Conservation (phyloP, 2,797 vertebrate genomes). For the Acrossocheilus fasciatus region DNA sequence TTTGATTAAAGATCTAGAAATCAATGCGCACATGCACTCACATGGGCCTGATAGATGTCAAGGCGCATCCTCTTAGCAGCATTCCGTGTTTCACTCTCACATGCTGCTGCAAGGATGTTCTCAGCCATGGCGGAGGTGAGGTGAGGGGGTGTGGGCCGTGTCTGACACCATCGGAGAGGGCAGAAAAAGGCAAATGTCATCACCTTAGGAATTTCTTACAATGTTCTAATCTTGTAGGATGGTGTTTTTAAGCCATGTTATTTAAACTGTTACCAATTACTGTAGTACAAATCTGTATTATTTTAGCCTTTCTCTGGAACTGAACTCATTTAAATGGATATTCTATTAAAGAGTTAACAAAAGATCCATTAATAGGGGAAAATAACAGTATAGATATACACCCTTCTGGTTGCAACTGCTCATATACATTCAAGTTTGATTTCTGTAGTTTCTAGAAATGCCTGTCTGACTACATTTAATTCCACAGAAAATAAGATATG, state of each 20-base stretch:
- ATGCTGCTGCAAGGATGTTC: constrained; percentile 96
- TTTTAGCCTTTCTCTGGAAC: neutral
- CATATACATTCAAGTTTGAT: neutral
- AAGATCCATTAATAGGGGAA: neutral
- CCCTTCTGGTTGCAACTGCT: neutral
- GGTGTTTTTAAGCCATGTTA: neutral
- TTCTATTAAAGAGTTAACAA: neutral
- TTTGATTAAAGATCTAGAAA: constrained; percentile 2
- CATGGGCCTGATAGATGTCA: constrained; percentile 88
- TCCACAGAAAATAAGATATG: neutral
- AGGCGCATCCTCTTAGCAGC: constrained; percentile 99
- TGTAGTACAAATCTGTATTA: neutral
- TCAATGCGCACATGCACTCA: constrained; percentile 62
- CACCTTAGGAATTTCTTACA: neutral
- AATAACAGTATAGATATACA: neutral
- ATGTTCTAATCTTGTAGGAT: neutral
- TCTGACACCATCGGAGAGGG: constrained; percentile 73
- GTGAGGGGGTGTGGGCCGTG: constrained; percentile 95
- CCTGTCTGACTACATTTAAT: neutral
- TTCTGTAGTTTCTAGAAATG: neutral
- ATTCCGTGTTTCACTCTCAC: constrained; percentile 95
- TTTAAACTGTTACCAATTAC: neutral
- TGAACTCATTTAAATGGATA: neutral
- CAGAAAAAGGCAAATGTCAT: constrained; percentile 40
- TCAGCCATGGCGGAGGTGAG: constrained; percentile 99